phyloP scores from a whole-genome alignment of 92 coral and sea anemone genomes.

The Epizoanthus fatuus region DNA sequence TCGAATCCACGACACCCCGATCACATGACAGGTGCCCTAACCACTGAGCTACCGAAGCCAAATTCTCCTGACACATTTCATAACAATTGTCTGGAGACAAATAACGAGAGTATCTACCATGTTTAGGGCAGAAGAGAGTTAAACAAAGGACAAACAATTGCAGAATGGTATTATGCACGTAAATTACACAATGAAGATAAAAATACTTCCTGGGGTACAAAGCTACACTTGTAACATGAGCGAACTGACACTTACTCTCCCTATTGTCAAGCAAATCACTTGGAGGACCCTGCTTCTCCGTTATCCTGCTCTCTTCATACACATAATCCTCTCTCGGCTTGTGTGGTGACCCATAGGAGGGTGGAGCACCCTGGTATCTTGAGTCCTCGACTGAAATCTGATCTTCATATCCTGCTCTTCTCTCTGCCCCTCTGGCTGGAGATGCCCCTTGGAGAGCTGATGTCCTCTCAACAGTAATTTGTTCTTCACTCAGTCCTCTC shows the following conservation, averaged over 20 bases:
- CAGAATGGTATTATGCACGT: too few species aligned
- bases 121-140: too few species aligned
- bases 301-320: slow-evolving; percentile 72
- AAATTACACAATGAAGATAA: not conserved
- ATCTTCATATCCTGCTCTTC: not conserved
- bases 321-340: slow-evolving; percentile 60
- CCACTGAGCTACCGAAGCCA: too few species aligned
- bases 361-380: not conserved
- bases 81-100: too few species aligned
- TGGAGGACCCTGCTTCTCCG: slow-evolving; percentile 24
- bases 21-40: too few species aligned
- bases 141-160: too few species aligned
- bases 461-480: slow-evolving; percentile 18
- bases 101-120: too few species aligned
- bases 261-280: slow-evolving; percentile 25
- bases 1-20: too few species aligned
- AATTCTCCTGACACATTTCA: too few species aligned
- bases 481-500: slow-evolving; percentile 31
- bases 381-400: slow-evolving; percentile 10
- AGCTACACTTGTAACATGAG: too few species aligned
- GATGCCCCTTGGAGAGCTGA: slow-evolving; percentile 20
- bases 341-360: not conserved
- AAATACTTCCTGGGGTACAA: not conserved
- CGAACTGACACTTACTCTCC: slow-evolving; percentile 1
- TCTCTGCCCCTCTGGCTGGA: not conserved